phyloP scores from a whole-genome alignment of 2,888 invertebrate species.

The Drosophila kambysellisi region DNA sequence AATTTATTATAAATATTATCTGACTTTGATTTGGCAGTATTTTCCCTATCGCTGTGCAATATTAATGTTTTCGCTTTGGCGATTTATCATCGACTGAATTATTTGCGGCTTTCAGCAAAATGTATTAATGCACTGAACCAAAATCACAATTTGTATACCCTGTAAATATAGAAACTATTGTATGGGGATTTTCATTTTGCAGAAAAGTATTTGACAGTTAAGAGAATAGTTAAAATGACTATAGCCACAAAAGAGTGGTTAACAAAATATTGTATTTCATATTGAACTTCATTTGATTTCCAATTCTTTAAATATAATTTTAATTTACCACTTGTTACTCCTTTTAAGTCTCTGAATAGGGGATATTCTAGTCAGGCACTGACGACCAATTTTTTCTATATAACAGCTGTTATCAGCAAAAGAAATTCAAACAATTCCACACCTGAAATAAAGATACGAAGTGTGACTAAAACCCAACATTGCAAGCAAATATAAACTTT shows the following conservation, averaged over 20 bases:
- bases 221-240: background rate
- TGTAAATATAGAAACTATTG: background rate
- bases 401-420: constrained; percentile 11
- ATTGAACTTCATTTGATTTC: background rate
- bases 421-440: background rate
- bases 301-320: background rate
- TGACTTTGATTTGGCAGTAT: background rate
- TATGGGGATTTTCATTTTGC: background rate
- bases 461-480: constrained; percentile 18
- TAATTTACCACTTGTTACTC: background rate
- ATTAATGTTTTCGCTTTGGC: constrained; percentile 11
- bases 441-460: constrained; percentile 15
- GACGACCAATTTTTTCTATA: background rate
- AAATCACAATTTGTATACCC: constrained; percentile 2
- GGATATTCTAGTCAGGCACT: background rate
- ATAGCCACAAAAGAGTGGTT: background rate
- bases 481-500: constrained; percentile 14
- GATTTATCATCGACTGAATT: constrained; percentile 16
- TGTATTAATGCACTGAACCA: background rate
- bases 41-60: background rate
- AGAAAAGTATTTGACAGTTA: background rate
- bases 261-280: background rate
- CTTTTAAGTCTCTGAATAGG: background rate
- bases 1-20: background rate
- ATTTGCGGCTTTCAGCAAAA: background rate